Evolutionary conservation across 2,797 vertebrate species (phyloP).

Genomic region (Sciurus carolinensis): DNA sequence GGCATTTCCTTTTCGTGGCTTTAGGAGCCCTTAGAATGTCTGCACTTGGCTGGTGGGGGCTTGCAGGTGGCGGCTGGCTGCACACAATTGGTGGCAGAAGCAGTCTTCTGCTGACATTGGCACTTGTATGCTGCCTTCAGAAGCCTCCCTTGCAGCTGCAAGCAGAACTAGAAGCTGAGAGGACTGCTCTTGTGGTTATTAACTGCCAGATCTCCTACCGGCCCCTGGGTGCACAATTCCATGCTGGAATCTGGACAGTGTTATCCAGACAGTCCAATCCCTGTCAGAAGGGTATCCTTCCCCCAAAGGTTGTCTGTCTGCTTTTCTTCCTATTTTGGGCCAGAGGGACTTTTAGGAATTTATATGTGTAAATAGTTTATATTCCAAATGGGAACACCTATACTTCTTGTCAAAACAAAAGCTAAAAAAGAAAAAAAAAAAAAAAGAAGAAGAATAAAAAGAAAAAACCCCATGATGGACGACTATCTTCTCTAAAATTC

Average conservation of each 20-base stretch:
- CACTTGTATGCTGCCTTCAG: slow-evolving; percentile 72
- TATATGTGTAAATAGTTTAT: slow-evolving; percentile 77
- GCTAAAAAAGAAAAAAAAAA: slow-evolving; percentile 69
- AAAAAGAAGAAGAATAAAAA: not conserved
- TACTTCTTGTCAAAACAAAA: slow-evolving; percentile 82
- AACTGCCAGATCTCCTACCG: slow-evolving; percentile 81
- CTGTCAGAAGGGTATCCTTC: slow-evolving; percentile 83
- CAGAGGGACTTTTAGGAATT: slow-evolving; percentile 84
- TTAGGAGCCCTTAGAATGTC: not conserved
- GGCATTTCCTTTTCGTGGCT: not conserved
- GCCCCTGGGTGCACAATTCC: slow-evolving; percentile 78
- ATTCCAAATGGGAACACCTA: slow-evolving; percentile 85
- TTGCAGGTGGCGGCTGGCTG: not conserved
- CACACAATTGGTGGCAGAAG: not conserved
- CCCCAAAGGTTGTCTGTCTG: slow-evolving; percentile 81
- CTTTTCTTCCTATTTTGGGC: not conserved
- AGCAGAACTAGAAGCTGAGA: slow-evolving; percentile 77
- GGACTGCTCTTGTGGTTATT: slow-evolving; percentile 79
- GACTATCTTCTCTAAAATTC: not conserved
- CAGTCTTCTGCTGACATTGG: slow-evolving; percentile 77
- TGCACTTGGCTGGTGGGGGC: not conserved
- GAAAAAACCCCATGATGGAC: not conserved
- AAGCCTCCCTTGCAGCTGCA: slow-evolving; percentile 82
- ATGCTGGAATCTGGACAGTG: slow-evolving; percentile 83
- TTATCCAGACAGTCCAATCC: slow-evolving; percentile 82